Evolutionary conservation across 64 coral and sea anemone species (phyloP), one percentile per base, ranked within the genome.

Genomic region (Montipora cactus): DNA sequence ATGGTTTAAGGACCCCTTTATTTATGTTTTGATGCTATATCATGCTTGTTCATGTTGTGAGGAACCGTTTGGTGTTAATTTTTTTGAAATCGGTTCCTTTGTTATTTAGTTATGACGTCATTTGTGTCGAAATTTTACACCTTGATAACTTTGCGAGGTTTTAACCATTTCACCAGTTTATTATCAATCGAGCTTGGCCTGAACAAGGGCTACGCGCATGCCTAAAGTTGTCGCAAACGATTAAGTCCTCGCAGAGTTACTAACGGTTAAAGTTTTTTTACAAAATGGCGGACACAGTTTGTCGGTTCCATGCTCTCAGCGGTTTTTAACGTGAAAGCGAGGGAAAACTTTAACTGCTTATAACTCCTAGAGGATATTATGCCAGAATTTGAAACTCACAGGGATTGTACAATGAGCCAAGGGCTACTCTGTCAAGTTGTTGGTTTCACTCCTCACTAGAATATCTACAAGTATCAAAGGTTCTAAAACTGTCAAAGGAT

Each of bases 61-160:
- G 58, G 21, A 82, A 82, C 57, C 21, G n/a, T n/a, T n/a, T n/a
- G n/a, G n/a, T n/a, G n/a, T n/a, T n/a, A n/a, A n/a, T n/a, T n/a
- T n/a, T n/a, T n/a, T n/a, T n/a, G n/a, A n/a, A n/a, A n/a, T n/a
- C n/a, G 53, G 80, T 82, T 62, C 80, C 80, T 44, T 15, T 15
- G 8, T 82, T 82, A 13, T 2, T 37, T 64, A 64, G 12, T 15
- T 64, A 14, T 82, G 57, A 82, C 80, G 10, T 44, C 21, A 82
- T 82, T 82, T 82, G 20, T 59, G 9, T 9, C 50, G 50, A 25
- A 81, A 81, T 20, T 81, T 20, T 59, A 81, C n/a, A 58, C 14
- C 50, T 25, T 81, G 37, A 81, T 37, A 59, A 81, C 52, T 81
- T 81, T 81, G 79, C 79, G 20, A 81, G 4, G 50, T 25, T 58